Evolutionary conservation across 1,140 invertebrate genomes (phyloP).

Genomic region (Meloidogyne exigua): DNA sequence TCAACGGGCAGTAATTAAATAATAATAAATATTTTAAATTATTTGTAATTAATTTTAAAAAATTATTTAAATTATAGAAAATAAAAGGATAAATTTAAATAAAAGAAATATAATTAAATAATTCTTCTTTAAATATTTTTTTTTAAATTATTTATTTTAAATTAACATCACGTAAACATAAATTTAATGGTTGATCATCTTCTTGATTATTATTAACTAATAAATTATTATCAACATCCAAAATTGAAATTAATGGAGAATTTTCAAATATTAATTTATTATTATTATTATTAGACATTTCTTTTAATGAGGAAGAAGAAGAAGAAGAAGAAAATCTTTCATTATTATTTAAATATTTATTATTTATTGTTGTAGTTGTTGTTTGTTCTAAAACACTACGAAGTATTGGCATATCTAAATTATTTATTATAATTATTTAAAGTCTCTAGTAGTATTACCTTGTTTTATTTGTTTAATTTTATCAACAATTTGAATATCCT

Average conservation of each 20-base stretch:
- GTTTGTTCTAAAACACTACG: not conserved
- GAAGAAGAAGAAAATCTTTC: too few species aligned
- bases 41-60: too few species aligned
- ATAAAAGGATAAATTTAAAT: too few species aligned
- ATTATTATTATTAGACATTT: not conserved
- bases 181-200: constrained; percentile 33
- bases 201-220: not conserved
- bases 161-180: constrained; percentile 34
- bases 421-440: not conserved
- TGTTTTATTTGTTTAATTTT: not conserved
- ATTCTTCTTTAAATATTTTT: too few species aligned
- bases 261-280: not conserved
- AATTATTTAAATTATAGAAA: too few species aligned
- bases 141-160: too few species aligned
- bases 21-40: too few species aligned
- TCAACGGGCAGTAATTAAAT: too few species aligned
- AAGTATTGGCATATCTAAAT: constrained; percentile 1
- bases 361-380: not conserved
- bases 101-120: too few species aligned
- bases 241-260: not conserved
- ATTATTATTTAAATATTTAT: not conserved
- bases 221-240: not conserved
- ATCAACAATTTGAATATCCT: not conserved
- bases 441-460: too few species aligned
- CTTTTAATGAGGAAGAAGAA: not conserved